Conservation (phyloP, 2,888 invertebrate genomes). For the Homarus gammarus region DNA sequence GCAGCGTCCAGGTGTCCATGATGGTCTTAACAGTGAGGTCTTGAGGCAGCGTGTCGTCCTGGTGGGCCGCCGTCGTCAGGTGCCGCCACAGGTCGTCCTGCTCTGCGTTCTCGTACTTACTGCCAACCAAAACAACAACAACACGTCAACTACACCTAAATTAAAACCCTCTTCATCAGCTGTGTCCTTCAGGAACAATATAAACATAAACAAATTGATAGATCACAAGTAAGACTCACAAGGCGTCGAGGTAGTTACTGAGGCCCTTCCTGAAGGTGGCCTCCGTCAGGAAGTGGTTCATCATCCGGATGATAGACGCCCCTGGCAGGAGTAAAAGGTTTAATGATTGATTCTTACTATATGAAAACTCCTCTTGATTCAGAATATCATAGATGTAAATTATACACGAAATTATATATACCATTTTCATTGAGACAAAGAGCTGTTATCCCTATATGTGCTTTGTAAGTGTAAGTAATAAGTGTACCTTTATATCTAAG, state of each 20-base stretch:
- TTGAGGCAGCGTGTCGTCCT: slow-evolving; percentile 83
- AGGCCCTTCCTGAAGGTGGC: slow-evolving; percentile 86
- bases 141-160: background rate
- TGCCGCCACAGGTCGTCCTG: slow-evolving; percentile 90
- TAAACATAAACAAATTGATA: background rate
- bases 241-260: slow-evolving; percentile 84
- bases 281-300: slow-evolving; percentile 91
- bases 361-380: no score
- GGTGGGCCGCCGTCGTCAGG: slow-evolving; percentile 85
- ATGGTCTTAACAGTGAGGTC: slow-evolving; percentile 86
- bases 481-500: background rate
- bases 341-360: no score
- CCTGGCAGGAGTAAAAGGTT: slow-evolving; percentile 81
- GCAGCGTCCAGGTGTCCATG: slow-evolving; percentile 90
- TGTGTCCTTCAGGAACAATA: background rate
- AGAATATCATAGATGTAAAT: no score
- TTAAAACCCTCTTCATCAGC: background rate
- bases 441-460: no score
- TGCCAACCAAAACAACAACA: slow-evolving; percentile 77
- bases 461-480: no score
- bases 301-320: slow-evolving; percentile 92
- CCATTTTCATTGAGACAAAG: no score
- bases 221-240: slow-evolving; percentile 73
- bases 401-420: no score
- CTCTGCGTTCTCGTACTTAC: slow-evolving; percentile 87